Base-by-base conservation (phyloP, 2,113 vertebrate species). In the Antigone vipio region DNA sequence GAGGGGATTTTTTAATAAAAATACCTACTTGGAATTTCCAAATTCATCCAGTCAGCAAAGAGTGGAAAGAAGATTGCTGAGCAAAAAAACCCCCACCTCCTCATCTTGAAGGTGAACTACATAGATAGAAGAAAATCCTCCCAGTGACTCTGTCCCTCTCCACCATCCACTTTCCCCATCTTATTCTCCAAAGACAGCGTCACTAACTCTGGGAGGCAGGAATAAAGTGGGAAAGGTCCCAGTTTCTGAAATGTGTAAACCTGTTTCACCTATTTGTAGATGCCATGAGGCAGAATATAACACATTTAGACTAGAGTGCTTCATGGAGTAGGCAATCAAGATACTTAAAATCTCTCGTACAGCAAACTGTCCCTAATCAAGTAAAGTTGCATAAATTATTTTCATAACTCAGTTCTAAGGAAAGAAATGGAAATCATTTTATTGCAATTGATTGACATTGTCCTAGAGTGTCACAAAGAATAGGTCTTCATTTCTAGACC, bases 361-460 rank as follows among this genome's bases (percentile, higher is more conserved):
- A 63, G 45, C 19, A 81, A 85, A 90, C n/a, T 73, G 29, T 81
- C 75, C 75, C 22, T 95, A 90, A 90, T 93, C 83, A 97, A 94
- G 75, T 64, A 76, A 92, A 88, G 44, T 44, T 89, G 71, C 45
- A 88, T 80, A 93, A 92, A 92, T 92, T 82, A 88, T 83, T 96
- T 91, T 82, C 22, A 59, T 60, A 12, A 82, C 12, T 86, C 45
- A 71, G 27, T 72, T 89, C 44, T 77, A 45, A 22, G 11, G 7
- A 52, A 92, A 92, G 49, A 87, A 84, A 89, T 29, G 3, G 38
- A 89, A 78, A 79, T 56, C 73, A 76, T 85, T 76, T 67, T 89
- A 74, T 67, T 90, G n/a, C 8, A 89, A n/a, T 45, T 89, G 82
- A 94, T 64, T 96, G 92, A 91, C 85, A 59, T 95, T 94, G 66